A percentile compares a stretch with the other conserved stretches of the same genome.
phyloP scores from a whole-genome alignment of 2,797 vertebrate species.

The Knipowitschia caucasica region DNA sequence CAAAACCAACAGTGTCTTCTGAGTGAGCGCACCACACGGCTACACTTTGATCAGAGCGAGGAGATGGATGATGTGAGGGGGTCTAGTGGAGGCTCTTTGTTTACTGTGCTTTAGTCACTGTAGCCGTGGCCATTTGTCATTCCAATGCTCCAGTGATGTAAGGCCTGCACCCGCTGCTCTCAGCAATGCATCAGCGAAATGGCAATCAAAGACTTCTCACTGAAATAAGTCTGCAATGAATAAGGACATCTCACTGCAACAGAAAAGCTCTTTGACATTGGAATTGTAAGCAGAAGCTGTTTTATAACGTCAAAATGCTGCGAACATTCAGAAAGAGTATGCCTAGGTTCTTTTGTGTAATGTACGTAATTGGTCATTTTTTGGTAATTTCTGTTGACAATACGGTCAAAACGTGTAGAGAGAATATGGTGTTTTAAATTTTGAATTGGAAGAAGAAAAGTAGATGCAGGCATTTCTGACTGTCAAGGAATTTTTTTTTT shows the following conservation, averaged over 20 bases:
- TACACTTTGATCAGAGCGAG: conserved; percentile 65
- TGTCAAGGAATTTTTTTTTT: no score
- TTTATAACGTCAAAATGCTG: no score
- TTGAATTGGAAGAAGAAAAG: no score
- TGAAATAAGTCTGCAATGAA: conserved; percentile 57
- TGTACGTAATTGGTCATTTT: no score
- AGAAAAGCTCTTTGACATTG: conserved; percentile 41
- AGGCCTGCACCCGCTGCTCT: conserved; percentile 16
- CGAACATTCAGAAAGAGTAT: no score
- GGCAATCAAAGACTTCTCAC: conserved; percentile 54
- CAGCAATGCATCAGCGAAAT: conserved; percentile 62
- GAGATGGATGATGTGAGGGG: conserved; percentile 64
- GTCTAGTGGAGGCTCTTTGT: conserved; percentile 55
- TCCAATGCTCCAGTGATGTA: conserved; percentile 38
- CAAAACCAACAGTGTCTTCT: conserved; percentile 28
- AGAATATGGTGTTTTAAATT: no score
- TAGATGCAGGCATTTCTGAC: no score
- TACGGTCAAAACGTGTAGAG: no score
- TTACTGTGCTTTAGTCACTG: conserved; percentile 64
- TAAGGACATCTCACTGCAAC: conserved; percentile 29
- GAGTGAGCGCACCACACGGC: conserved; percentile 36
- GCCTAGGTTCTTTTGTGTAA: no score
- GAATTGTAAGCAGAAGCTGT: conserved; percentile 34
- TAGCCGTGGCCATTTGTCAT: conserved; percentile 67
- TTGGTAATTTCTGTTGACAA: no score